Conservation (phyloP, 2,113 vertebrate species). For the Melanerpes formicivorus region DNA sequence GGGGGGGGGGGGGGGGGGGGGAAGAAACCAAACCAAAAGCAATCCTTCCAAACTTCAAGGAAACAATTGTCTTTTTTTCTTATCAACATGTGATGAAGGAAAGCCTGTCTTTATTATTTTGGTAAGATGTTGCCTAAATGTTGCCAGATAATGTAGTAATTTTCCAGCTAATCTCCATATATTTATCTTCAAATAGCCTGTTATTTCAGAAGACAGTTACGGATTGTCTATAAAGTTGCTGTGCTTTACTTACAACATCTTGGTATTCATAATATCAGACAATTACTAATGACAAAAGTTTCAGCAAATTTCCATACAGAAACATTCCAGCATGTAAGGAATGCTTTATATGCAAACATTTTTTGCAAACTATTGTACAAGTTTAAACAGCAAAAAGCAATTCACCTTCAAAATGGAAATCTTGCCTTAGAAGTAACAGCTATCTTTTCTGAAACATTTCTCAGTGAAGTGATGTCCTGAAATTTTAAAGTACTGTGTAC, state of each 20-base stretch:
- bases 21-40: not conserved
- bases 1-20: rapidly evolving
- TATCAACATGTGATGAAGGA: not conserved
- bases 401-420: not conserved
- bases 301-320: not conserved
- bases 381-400: not conserved
- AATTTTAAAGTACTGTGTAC: not conserved
- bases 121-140: not conserved
- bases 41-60: not conserved
- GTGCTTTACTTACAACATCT: not conserved
- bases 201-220: not conserved
- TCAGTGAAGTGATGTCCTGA: not conserved
- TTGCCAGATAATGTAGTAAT: not conserved
- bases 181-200: not conserved
- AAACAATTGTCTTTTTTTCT: not conserved
- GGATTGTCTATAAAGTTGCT: not conserved
- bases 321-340: not conserved
- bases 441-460: not conserved
- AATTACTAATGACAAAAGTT: not conserved
- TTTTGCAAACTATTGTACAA: not conserved
- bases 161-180: not conserved
- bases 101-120: not conserved
- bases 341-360: not conserved
- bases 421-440: not conserved
- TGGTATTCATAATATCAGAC: not conserved